phyloP scores from a whole-genome alignment of 2,888 invertebrate species.

The Malachius bipustulatus region DNA sequence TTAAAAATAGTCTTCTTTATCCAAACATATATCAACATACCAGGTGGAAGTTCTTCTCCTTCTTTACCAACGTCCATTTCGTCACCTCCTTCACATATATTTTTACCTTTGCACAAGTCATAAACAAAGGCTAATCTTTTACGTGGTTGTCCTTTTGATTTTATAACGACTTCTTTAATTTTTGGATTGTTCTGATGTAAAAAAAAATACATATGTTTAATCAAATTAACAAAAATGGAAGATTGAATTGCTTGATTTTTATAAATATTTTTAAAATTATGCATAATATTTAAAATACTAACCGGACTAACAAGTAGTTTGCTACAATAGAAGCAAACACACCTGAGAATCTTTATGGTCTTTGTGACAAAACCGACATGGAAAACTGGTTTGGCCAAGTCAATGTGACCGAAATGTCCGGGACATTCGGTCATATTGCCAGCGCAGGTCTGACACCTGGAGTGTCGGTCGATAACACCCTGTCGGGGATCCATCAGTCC shows the following conservation, averaged over 20 bases:
- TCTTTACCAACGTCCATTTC: constrained; percentile 89
- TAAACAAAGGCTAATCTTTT: constrained; percentile 92
- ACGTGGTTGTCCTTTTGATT: constrained; percentile 92
- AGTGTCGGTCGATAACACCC: constrained; percentile 90
- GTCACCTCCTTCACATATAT: constrained; percentile 96
- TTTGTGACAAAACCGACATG: constrained; percentile 97
- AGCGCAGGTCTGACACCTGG: constrained; percentile 91
- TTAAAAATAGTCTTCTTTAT: constrained; percentile 1
- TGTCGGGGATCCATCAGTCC: constrained; percentile 99
- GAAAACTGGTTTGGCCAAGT: constrained; percentile 95
- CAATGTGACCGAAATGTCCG: constrained; percentile 98
- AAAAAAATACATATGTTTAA: too few relatives aligned
- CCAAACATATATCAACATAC: constrained; percentile 26
- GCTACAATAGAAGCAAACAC: constrained; percentile 98
- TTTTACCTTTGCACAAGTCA: constrained; percentile 95
- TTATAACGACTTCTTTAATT: constrained; percentile 88
- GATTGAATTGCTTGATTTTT: not conserved
- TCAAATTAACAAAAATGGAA: too few relatives aligned
- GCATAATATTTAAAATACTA: constrained; percentile 39
- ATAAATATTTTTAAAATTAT: not conserved
- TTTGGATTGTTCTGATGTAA: constrained; percentile 69
- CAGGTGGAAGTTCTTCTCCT: constrained; percentile 44
- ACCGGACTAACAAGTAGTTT: constrained; percentile 90
- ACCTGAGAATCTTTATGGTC: constrained; percentile 92
- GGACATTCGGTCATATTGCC: constrained; percentile 98